These are phyloP conservation scores for Cyrtorhinus lividipennis DNA, from an alignment of 1,140 invertebrate genomes.

Conservation along the genomic window DNA sequence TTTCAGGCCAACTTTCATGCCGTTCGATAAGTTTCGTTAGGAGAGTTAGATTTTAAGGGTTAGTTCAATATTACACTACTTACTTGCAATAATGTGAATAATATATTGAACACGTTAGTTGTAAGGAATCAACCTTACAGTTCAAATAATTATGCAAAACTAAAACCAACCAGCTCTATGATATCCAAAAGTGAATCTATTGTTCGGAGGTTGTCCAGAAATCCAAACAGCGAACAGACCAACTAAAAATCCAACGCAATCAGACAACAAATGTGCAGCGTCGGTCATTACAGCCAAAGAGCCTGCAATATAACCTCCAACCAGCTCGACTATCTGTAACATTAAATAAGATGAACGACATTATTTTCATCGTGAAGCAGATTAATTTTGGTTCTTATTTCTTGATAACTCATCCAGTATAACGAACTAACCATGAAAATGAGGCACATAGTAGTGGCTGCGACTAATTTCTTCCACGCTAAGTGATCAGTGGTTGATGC, in stretches of 20 bases:
- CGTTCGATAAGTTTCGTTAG: too few species aligned
- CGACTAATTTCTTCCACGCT: constrained; percentile 20
- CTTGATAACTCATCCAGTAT: too few species aligned
- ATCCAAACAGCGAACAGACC: constrained; percentile 60
- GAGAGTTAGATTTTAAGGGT: too few species aligned
- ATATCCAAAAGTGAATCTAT: constrained; percentile 63
- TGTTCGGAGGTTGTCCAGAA: constrained; percentile 45
- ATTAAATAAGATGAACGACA: constrained; percentile 11
- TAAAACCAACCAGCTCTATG: constrained; percentile 59
- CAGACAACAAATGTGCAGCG: constrained; percentile 68
- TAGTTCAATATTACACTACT: too few species aligned
- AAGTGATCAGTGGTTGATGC: constrained; percentile 11
- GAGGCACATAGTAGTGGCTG: constrained; percentile 19
- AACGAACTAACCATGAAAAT: constrained; percentile 19
- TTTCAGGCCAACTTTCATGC: too few species aligned
- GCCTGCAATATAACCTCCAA: constrained; percentile 62
- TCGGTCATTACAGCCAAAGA: constrained; percentile 72
- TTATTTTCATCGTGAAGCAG: too few species aligned
- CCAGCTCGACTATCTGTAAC: constrained; percentile 45
- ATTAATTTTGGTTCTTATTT: too few species aligned
- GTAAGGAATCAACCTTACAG: too few species aligned
- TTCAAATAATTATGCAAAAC: too few species aligned
- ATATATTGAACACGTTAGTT: too few species aligned
- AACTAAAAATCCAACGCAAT: constrained; percentile 67
- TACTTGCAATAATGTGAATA: too few species aligned